Evolutionary conservation across 2,797 vertebrate species (phyloP), one percentile per base, ranked within the genome.

Genomic region (Cossypha heuglini): DNA sequence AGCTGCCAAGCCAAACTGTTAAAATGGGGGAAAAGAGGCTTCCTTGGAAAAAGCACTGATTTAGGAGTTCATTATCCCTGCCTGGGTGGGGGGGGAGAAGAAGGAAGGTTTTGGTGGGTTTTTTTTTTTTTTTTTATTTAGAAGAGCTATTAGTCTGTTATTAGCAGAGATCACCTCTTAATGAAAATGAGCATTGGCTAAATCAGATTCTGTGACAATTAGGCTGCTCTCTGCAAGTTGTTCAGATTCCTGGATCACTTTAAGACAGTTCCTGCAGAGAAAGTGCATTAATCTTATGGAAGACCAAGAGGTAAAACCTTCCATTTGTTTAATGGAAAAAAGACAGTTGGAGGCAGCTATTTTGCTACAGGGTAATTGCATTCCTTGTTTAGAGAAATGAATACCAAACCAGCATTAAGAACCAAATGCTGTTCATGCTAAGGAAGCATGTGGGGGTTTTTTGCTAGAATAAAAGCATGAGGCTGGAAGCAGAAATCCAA

Each of bases 231-330:
- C 80, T 92, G 89, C 87, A 59, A 86, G 76, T 91, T 48, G 40
- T 63, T 96, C 83, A 66, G 73, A 73, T 63, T 93, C 77, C 74
- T 88, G 69, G 59, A 86, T 92, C 0, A 26, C 72, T 93, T 88
- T 73, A 86, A 95, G 90, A 96, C 54, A 72, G 55, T 40, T 95
- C 95, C 88, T 1, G 29, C 86, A 93, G 93, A 93, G 86, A 96
- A 92, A 95, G 93, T 84, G 82, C 95, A 96, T 97, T 95, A 96
- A 97, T 96, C 90, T 95, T 81, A 72, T 66, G 58, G 72, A 77
- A 92, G 85, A 94, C 74, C 86, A 66, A 93, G 87, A 93, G 86
- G 93, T 90, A 96, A 96, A 93, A 63, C 21, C 59, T 72, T 54
- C 63, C 80, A 78, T 94, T 91, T 90, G 72, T 94, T 95, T 94